Conservation (phyloP, 2,113 vertebrate species). For the Genyomyrus donnyi region DNA sequence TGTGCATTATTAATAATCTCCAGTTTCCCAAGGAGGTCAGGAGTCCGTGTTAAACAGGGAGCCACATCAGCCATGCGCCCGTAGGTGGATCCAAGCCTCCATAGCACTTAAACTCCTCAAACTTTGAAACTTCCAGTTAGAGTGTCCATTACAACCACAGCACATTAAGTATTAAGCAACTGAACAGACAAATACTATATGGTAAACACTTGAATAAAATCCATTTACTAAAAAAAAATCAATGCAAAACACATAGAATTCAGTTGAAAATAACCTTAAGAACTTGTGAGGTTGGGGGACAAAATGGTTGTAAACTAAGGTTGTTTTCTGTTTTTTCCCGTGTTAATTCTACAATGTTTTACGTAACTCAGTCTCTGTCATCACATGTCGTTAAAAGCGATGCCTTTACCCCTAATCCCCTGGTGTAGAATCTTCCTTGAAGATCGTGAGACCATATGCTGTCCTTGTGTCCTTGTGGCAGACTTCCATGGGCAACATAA, state of each 20-base stretch:
- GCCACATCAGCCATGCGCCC: neutral
- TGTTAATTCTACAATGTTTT: neutral
- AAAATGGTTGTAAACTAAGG: neutral
- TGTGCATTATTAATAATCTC: constrained; percentile 16
- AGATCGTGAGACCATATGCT: neutral
- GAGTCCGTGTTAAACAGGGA: neutral
- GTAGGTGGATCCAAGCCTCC: neutral
- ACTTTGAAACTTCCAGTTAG: neutral
- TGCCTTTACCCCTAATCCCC: neutral
- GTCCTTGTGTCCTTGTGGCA: neutral
- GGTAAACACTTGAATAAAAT: neutral
- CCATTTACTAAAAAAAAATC: neutral
- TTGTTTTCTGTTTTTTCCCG: neutral
- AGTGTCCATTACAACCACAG: neutral
- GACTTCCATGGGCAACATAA: neutral
- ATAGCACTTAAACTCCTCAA: neutral
- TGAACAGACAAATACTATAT: neutral
- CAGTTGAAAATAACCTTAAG: neutral
- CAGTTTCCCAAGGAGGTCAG: constrained; percentile 7
- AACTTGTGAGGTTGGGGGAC: neutral
- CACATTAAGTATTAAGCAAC: neutral
- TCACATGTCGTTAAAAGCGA: neutral
- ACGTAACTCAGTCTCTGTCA: neutral
- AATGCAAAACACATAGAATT: neutral
- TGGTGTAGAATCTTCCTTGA: neutral